phyloP scores from a whole-genome alignment of 2,797 vertebrate genomes.

The Melanotaenia pygmaea region DNA sequence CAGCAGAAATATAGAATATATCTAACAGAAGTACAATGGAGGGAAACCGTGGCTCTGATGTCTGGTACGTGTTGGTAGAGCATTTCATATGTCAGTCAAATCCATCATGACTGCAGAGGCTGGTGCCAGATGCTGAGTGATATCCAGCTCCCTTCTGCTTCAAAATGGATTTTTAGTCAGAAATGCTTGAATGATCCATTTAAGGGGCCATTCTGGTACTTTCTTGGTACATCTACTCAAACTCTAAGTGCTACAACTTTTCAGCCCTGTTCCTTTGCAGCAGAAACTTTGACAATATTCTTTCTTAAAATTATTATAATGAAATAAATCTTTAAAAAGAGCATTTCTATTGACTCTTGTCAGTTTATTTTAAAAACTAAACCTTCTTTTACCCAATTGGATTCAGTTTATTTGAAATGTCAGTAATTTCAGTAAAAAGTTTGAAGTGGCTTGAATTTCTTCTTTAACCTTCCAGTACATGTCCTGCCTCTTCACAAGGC shows the following conservation, averaged over 20 bases:
- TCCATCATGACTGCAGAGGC: conserved; percentile 17
- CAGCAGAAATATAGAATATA: neutral
- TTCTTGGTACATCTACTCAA: neutral
- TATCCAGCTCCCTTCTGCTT: conserved; percentile 1
- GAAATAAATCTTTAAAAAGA: neutral
- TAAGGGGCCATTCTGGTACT: neutral
- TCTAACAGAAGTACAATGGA: conserved; percentile 27
- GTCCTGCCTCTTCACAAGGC: too few species aligned
- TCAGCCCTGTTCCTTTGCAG: neutral
- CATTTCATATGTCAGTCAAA: conserved; percentile 23
- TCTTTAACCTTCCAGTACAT: neutral
- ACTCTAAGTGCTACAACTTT: neutral
- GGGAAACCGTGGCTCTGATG: conserved; percentile 26
- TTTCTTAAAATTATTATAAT: neutral
- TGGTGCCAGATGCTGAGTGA: conserved; percentile 19
- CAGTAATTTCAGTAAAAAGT: neutral
- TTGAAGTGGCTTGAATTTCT: neutral
- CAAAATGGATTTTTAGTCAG: conserved; percentile 18
- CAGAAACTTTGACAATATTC: conserved; percentile 5
- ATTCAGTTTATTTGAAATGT: neutral
- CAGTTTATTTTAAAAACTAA: neutral
- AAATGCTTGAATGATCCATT: conserved; percentile 17
- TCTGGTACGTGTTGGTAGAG: conserved; percentile 6
- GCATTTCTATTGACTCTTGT: conserved; percentile 10
- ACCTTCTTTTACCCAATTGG: neutral